Percentiles rank a stretch among this genome's conserved stretches.
phyloP scores from a whole-genome alignment of 2,113 vertebrate genomes.

The Turdus rufiventris region DNA sequence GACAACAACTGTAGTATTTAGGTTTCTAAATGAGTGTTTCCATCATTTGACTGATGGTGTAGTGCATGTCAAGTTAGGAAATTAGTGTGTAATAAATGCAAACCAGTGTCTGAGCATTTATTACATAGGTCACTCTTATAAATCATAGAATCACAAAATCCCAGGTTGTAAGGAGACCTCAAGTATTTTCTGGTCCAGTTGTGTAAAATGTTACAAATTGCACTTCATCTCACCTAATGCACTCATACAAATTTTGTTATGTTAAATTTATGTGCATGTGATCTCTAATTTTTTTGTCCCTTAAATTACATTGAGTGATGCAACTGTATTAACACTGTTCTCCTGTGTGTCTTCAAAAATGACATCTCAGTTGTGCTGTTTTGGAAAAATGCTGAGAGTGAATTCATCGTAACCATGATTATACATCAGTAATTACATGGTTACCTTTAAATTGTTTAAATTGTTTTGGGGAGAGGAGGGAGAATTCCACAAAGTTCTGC shows the following conservation, averaged over 20 bases:
- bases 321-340: background rate
- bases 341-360: background rate
- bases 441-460: background rate
- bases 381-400: background rate
- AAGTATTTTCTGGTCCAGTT: background rate
- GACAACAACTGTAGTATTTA: background rate
- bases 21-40: background rate
- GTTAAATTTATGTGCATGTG: too few species aligned
- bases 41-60: background rate
- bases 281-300: too few species aligned
- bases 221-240: background rate
- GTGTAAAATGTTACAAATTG: background rate
- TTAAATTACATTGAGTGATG: too few species aligned
- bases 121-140: background rate
- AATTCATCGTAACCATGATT: background rate
- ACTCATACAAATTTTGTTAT: background rate
- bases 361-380: background rate
- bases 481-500: background rate
- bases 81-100: background rate
- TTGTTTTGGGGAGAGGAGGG: background rate
- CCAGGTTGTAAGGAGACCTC: background rate
- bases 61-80: background rate
- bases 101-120: background rate
- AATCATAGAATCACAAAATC: background rate
- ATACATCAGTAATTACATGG: background rate